Evolutionary conservation across 1,140 invertebrate species (phyloP), one percentile per base, ranked within the genome.

Genomic region (Drosophila sucinea): DNA sequence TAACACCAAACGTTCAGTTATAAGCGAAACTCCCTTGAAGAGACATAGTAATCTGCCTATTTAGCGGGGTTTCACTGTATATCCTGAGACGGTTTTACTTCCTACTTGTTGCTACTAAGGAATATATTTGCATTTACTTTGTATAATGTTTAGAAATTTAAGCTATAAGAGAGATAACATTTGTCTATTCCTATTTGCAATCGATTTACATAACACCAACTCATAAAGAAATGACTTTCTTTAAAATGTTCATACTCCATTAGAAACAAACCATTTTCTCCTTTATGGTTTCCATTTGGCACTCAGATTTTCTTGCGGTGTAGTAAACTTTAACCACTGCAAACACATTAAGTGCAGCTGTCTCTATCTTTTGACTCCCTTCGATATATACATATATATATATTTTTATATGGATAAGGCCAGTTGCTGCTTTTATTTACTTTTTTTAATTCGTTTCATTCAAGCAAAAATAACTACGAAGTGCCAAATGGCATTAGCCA

Each of bases 371-470:
- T 35, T 38, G 10, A 30, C 35, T 58, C 23, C 60, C 33, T 17
- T 51, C 17, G 23, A 51, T 51, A 51, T 27, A 25, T 27, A 51
- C 7, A 51, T 27, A 51, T 6, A 27, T 27, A 27, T 8, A 27
- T 51, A 27, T 10, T 8, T 51, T 3, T 10, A 27, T 25, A 51
- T 47, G 17, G 17, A 17, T 17, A 23, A 7, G 17, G 32, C 60
- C 41, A 67, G 30, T 51, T 65, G 60, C 44, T 63, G 56, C 74
- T 65, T 38, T 76, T 69, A 56, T 41, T 29, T 41, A 58, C 10
- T 25, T 38, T 17, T 38, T 58, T 58, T 58, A 57, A 54, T 51
- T 51, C 44, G 56, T 62, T 62, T 58, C 38, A 62, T 62, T 68
- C 56, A 29, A 32, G 3, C 25, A 47, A 47, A 47, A 47, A 23